Base-by-base conservation (phyloP, 2,797 vertebrate genomes). In the Neoniphon sammara region DNA sequence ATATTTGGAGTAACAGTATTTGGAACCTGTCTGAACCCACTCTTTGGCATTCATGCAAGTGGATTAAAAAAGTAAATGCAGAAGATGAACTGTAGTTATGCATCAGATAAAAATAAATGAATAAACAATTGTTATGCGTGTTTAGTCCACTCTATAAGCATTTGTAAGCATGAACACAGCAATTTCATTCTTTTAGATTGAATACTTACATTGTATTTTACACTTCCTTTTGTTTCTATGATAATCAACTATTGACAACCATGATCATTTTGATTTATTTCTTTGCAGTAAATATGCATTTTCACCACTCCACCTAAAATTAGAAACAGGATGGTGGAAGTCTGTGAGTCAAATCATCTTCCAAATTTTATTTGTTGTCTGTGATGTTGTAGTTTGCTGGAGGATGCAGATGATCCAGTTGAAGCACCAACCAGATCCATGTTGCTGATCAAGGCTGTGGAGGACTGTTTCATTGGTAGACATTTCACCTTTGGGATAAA, bases 401-500 rank as follows among this genome's bases (percentile, higher is more conserved):
- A 95, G 70, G 90, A 92, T 71, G 70, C 78, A 15, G 87, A 71
- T 62, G 92, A 85, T 50, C 85, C 91, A 21, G 60, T 86, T 25
- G 91, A 80, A 73, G 77, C 85, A 81, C 59, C 80, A 50, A 59
- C 50, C 55, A 87, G 87, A 88, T 91, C 70, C 21, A 86, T 81
- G n/a, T 75, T 92, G 0, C 82, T 98, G 77, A 74, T 83, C 76
- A 94, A 94, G 91, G 96, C 97, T 18, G 96, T 97, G 0, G 85
- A 96, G 87, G 91, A 93, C 61, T 97, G 96, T 93, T 98, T 99
- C 83, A 75, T 97, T 73, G 97, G 97, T 70, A 96, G 90, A 92
- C 94, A 84, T 85, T 96, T 99, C 80, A 74, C 97, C 76, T 99
- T 99, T 93, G 95, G 95, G 79, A 87, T 98, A 62, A 97, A 97